Evolutionary conservation across 2,888 invertebrate genomes (phyloP), one percentile per base, ranked within the genome.

Genomic region (Anaspis maculata): DNA sequence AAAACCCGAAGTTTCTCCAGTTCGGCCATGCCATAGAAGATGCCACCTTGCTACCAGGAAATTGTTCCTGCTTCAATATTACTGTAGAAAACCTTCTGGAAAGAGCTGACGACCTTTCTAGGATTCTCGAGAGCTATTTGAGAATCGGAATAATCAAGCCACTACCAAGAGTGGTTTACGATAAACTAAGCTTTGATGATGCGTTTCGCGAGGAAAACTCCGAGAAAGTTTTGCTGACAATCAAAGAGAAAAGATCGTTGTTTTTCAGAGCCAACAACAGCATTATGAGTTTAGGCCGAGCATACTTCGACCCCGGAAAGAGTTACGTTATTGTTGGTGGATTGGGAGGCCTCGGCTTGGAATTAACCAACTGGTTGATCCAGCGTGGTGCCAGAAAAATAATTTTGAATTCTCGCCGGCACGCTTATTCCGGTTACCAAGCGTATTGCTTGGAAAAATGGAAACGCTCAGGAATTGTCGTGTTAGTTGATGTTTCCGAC

Each of bases 231-330:
- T 21, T 59, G 4, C 35, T 61, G 3, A 51, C 56, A 33, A 45
- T 61, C 7, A 45, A 54, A 21, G 41, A 52, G 3, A 56, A 58
- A 33, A 52, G 32, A n/a, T 6, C 11, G 1, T 34, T 15, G 11
- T 25, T 36, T 29, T 13, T 16, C n/a, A 23, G 27, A 15, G 21
- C 32, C 1, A 25, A 37, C 3, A 32, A 16, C 10, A 23, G 27
- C 13, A 16, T 37, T 19, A n/a, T 22, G 7, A 38, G 36, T 9
- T 14, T 13, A 6, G 21, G 35, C 3, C 31, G 33, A 15, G 82
- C 84, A 12, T 82, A 85, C 62, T 72, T 84, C 75, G 78, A 80
- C 23, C 77, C 79, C 14, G 75, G 72, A 34, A 78, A 77, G 57
- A 72, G 72, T 27, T 83, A 82, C 60, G 70, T 84, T 29, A 63